These are phyloP conservation scores for Crocallis elinguaria DNA, from an alignment of 2,888 invertebrate species.

Conservation along the genomic window DNA sequence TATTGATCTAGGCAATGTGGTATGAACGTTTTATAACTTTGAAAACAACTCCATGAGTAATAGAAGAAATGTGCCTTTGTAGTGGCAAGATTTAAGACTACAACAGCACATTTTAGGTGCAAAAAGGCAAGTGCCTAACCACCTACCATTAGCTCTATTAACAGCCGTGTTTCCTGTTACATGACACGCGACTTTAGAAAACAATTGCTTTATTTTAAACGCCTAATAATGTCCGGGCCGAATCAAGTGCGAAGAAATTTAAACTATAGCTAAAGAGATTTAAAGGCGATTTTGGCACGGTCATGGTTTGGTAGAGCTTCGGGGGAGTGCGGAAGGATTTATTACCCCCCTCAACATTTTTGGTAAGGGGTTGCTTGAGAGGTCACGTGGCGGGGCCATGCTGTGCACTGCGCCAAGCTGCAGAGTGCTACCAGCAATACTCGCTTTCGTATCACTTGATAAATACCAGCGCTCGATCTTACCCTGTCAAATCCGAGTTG, in stretches of 20 bases:
- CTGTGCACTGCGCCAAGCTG: conserved; percentile 25
- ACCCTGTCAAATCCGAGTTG: conserved; percentile 9
- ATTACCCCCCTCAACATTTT: conserved; percentile 24
- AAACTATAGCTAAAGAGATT: neutral
- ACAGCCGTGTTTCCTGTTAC: conserved; percentile 21
- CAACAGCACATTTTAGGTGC: conserved; percentile 2
- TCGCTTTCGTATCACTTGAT: conserved; percentile 12
- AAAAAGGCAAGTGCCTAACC: conserved; percentile 13
- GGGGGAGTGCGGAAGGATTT: conserved; percentile 28
- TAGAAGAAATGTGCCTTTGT: neutral
- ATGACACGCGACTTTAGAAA: conserved; percentile 25
- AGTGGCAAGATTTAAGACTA: neutral
- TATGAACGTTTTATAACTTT: too few relatives aligned
- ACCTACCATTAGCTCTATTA: conserved; percentile 10
- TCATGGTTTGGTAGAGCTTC: neutral
- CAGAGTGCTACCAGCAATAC: conserved; percentile 11
- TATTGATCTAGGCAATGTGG: too few relatives aligned
- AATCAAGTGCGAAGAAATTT: neutral
- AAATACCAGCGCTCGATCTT: conserved; percentile 8
- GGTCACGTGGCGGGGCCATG: conserved; percentile 24
- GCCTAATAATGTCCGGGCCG: conserved; percentile 10
- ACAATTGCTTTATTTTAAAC: conserved; percentile 15
- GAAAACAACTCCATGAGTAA: too few relatives aligned
- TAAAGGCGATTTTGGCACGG: conserved; percentile 8
- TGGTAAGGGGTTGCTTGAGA: conserved; percentile 20